A percentile compares a stretch with the other conserved stretches of the same genome.
Conservation (phyloP, 2,797 vertebrate genomes). For the Muraenolepis orangiensis region DNA sequence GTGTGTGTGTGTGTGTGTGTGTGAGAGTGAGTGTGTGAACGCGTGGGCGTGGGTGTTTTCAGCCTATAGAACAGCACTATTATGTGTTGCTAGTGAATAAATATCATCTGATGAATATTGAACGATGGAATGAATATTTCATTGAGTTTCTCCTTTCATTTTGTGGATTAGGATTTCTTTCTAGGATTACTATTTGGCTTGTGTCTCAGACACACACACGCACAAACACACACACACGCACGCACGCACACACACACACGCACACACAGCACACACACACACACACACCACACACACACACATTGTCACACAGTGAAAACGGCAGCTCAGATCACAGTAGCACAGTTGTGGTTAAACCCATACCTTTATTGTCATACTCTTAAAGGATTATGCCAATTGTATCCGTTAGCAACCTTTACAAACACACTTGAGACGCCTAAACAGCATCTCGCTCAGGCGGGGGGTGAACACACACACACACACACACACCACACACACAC, state of each 20-base stretch:
- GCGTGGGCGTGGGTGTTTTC: not conserved
- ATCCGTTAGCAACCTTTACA: not conserved
- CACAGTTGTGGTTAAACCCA: not conserved
- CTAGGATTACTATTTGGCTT: not conserved
- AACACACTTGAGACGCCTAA: not conserved
- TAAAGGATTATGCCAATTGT: not conserved
- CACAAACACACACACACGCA: too few relatives aligned
- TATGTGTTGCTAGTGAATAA: not conserved
- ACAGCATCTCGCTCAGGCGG: not conserved
- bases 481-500: not conserved
- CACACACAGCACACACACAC: too few relatives aligned
- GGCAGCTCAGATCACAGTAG: not conserved
- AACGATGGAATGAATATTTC: too few relatives aligned
- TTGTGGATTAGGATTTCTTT: not conserved
- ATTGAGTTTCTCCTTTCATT: not conserved
- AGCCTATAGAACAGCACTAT: not conserved
- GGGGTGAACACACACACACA: not conserved
- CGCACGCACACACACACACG: too few relatives aligned
- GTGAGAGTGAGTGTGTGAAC: too few relatives aligned
- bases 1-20: not conserved
- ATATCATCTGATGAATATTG: not conserved
- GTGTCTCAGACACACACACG: not conserved
- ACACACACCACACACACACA: too few relatives aligned
- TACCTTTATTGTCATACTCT: conserved; percentile 1
- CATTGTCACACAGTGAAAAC: not conserved